These are phyloP conservation scores for Zaprionus lineosus DNA, from an alignment of 2,888 invertebrate species.

Conservation along the genomic window DNA sequence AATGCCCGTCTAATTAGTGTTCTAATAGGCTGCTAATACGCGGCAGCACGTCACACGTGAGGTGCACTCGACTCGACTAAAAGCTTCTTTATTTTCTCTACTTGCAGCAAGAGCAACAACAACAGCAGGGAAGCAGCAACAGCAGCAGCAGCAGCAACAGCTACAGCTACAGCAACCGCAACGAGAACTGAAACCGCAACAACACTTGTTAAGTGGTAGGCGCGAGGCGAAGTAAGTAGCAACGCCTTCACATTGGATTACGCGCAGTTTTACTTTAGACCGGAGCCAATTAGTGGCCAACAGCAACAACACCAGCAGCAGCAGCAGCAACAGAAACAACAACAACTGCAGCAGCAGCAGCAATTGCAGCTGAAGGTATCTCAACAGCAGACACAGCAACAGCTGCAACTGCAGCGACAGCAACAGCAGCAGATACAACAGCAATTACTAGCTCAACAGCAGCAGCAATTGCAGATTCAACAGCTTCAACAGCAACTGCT, in stretches of 20 bases:
- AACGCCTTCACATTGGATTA: slow-evolving; percentile 82
- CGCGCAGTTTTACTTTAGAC: slow-evolving; percentile 82
- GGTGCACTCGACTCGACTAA: slow-evolving; percentile 33
- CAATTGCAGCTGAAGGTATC: slow-evolving; percentile 59
- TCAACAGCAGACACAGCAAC: slow-evolving; percentile 29
- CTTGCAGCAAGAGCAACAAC: slow-evolving; percentile 44
- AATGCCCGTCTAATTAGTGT: slow-evolving; percentile 62
- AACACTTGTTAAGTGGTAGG: slow-evolving; percentile 51
- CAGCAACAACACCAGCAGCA: slow-evolving; percentile 72
- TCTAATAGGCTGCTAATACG: slow-evolving; percentile 31
- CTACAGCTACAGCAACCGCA: slow-evolving; percentile 18
- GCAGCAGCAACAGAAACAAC: slow-evolving; percentile 46
- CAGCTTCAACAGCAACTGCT: slow-evolving; percentile 73
- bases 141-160: slow-evolving; percentile 13
- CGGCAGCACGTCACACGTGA: slow-evolving; percentile 1
- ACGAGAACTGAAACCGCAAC: slow-evolving; percentile 32
- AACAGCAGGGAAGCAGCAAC: slow-evolving; percentile 10
- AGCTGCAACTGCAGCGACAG: slow-evolving; percentile 32
- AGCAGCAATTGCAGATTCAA: slow-evolving; percentile 74
- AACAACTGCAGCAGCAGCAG: slow-evolving; percentile 53
- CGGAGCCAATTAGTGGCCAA: slow-evolving; percentile 83
- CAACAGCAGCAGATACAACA: slow-evolving; percentile 72
- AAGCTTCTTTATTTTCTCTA: slow-evolving; percentile 49
- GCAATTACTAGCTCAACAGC: slow-evolving; percentile 76
- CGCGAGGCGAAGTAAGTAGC: slow-evolving; percentile 58